phyloP scores from a whole-genome alignment of 37 sponge, comb jelly and placozoan genomes.

The Oopsacas minuta region DNA sequence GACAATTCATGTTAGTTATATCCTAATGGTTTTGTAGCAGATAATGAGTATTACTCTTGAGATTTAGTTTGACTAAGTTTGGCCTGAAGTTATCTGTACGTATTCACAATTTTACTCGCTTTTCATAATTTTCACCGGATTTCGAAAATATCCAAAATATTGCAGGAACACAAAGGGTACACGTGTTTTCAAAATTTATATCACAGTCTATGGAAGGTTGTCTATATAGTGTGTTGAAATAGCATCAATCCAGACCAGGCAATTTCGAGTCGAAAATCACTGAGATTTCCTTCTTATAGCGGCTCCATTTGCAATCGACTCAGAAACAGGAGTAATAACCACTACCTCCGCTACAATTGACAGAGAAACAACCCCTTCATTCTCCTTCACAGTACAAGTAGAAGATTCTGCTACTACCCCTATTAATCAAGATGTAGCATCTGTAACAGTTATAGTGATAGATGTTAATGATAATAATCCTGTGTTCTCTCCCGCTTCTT shows the following conservation, averaged over 20 bases:
- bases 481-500: neutral
- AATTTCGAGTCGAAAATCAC: neutral
- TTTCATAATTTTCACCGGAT: too few species aligned
- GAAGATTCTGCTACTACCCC: constrained; percentile 27
- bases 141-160: too few species aligned
- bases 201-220: too few species aligned
- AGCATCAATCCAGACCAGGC: neutral
- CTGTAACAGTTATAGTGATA: constrained; percentile 8
- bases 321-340: neutral
- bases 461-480: constrained; percentile 42
- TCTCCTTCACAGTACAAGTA: constrained; percentile 31
- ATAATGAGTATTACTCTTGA: too few species aligned
- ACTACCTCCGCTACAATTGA: constrained; percentile 32
- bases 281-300: neutral
- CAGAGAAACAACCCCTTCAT: constrained; percentile 30
- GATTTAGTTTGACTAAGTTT: too few species aligned
- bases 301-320: neutral
- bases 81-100: too few species aligned
- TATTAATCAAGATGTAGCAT: neutral
- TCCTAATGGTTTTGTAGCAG: neutral
- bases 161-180: too few species aligned
- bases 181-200: too few species aligned
- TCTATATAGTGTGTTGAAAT: too few species aligned
- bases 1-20: neutral
- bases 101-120: too few species aligned